A percentile compares a stretch with the other conserved stretches of the same genome.
These are phyloP conservation scores for Drosophila antonietae DNA, from an alignment of 2,888 invertebrate genomes.

Conservation along the genomic window DNA sequence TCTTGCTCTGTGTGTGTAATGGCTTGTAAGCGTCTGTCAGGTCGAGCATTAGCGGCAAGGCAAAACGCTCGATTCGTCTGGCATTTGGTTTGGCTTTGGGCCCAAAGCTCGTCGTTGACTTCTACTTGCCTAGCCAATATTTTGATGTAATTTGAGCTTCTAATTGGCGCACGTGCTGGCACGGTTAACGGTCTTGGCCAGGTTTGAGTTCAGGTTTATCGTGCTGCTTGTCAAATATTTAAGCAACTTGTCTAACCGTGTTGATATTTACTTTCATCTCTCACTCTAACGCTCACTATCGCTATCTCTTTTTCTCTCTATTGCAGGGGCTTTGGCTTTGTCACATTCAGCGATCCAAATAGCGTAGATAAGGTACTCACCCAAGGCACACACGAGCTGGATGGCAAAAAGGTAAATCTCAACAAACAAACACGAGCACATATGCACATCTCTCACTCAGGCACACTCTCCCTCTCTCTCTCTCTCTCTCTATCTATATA, in stretches of 20 bases:
- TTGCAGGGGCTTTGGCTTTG: constrained; percentile 99
- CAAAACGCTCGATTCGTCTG: constrained; percentile 18
- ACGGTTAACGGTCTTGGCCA: constrained; percentile 13
- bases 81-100: constrained; percentile 18
- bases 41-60: constrained; percentile 64
- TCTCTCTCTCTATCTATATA: no score
- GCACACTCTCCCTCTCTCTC: neutral
- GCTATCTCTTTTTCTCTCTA: constrained; percentile 11
- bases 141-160: constrained; percentile 80
- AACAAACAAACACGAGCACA: constrained; percentile 6
- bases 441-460: neutral
- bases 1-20: constrained; percentile 53
- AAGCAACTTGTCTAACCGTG: constrained; percentile 63
- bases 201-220: constrained; percentile 37
- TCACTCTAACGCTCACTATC: constrained; percentile 4
- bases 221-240: constrained; percentile 56
- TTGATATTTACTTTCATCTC: constrained; percentile 52
- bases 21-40: constrained; percentile 76
- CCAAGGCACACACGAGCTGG: constrained; percentile 99
- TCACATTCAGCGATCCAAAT: constrained; percentile 99
- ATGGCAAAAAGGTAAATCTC: constrained; percentile 98
- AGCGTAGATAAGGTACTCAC: constrained; percentile 99
- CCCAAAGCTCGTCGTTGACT: constrained; percentile 23
- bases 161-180: constrained; percentile 74
- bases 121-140: constrained; percentile 63